phyloP scores from a whole-genome alignment of 2,113 vertebrate genomes.

The Epinephelus fuscoguttatus region DNA sequence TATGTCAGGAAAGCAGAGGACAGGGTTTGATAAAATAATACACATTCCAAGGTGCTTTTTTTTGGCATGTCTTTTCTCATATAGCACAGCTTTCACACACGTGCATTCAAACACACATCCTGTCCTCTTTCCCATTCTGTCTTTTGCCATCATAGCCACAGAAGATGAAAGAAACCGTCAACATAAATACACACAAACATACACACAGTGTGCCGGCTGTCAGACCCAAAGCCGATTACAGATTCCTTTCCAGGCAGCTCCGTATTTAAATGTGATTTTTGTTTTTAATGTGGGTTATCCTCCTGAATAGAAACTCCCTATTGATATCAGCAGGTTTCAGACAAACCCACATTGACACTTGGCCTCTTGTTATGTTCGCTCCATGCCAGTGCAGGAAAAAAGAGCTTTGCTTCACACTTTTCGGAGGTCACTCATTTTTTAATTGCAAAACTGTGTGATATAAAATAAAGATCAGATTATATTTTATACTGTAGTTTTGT shows the following conservation, averaged over 20 bases:
- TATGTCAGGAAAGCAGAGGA: background rate
- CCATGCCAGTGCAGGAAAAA: background rate
- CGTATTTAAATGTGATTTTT: background rate
- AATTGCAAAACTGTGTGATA: background rate
- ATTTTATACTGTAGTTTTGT: background rate
- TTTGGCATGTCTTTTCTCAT: background rate
- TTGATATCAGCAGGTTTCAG: slow-evolving; percentile 14
- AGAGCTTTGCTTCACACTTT: background rate
- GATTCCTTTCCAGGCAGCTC: slow-evolving; percentile 5
- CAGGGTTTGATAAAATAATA: background rate
- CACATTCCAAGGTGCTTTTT: background rate
- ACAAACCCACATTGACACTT: background rate
- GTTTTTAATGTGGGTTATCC: background rate
- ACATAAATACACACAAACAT: background rate
- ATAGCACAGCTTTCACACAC: background rate
- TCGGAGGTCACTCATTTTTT: background rate
- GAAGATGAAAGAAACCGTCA: slow-evolving; percentile 2
- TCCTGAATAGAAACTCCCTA: background rate
- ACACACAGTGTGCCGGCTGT: slow-evolving; percentile 11
- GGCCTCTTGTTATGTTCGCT: slow-evolving; percentile 8
- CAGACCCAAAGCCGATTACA: slow-evolving; percentile 4
- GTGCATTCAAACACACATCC: background rate
- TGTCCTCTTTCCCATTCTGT: background rate
- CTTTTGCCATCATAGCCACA: background rate
- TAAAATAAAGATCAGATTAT: background rate